These are phyloP conservation scores for Apodemia hepburni DNA, from an alignment of 2,888 invertebrate genomes.

Conservation along the genomic window DNA sequence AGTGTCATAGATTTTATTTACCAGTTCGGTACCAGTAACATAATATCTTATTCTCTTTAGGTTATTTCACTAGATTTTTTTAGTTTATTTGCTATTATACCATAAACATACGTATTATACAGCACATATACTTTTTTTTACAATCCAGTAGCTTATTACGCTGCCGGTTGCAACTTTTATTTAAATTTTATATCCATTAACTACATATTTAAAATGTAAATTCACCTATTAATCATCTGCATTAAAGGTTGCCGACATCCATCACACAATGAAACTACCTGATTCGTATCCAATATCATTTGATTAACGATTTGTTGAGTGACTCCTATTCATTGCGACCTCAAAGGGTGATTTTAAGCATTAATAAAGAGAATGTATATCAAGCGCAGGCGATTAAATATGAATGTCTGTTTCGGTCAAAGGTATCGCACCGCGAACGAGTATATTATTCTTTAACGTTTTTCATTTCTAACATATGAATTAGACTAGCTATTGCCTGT, in stretches of 20 bases:
- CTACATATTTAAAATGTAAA: constrained; percentile 60
- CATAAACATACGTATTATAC: no score
- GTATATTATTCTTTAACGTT: not conserved
- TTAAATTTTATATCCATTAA: constrained; percentile 48
- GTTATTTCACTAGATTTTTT: no score
- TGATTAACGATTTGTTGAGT: constrained; percentile 79
- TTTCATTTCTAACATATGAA: not conserved
- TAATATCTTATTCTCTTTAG: no score
- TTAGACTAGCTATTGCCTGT: no score
- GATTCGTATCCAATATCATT: constrained; percentile 69
- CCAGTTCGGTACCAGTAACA: no score
- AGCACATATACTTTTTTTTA: constrained; percentile 23
- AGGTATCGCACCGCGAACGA: constrained; percentile 7
- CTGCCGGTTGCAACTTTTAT: constrained; percentile 38
- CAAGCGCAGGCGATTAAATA: constrained; percentile 38
- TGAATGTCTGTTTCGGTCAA: not conserved
- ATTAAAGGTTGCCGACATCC: constrained; percentile 60
- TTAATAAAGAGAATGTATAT: constrained; percentile 70
- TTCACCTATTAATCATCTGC: constrained; percentile 62
- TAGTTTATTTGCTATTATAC: constrained; percentile 19
- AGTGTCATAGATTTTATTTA: no score
- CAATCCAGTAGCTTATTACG: constrained; percentile 44
- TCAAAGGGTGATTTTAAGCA: constrained; percentile 76
- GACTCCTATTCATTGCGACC: constrained; percentile 69
- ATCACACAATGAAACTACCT: constrained; percentile 73